Conservation (phyloP, 2,888 invertebrate species). For the Malacosoma neustria region DNA sequence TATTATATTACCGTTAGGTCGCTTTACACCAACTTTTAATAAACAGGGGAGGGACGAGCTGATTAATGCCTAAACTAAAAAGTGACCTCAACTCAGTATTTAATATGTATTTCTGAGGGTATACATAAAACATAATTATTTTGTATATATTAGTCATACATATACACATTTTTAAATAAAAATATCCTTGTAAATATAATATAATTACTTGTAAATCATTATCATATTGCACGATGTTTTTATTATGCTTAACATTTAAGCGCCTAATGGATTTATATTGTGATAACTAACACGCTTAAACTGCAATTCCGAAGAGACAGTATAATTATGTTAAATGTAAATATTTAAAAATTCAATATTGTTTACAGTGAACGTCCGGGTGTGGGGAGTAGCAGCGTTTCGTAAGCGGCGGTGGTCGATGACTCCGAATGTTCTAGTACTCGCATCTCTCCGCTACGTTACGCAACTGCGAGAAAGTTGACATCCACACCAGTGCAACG, state of each 20-base stretch:
- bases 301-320: background rate
- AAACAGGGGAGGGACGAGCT: no score
- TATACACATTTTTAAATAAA: no score
- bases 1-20: no score
- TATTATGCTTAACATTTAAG: no score
- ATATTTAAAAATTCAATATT: slow-evolving; percentile 12
- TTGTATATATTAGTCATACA: no score
- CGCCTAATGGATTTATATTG: no score
- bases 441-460: slow-evolving; percentile 51
- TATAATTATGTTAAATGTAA: slow-evolving; percentile 2
- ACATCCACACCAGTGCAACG: slow-evolving; percentile 50
- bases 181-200: background rate
- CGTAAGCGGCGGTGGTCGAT: slow-evolving; percentile 71
- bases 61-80: no score
- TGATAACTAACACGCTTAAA: background rate
- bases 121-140: no score
- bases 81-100: no score
- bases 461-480: slow-evolving; percentile 71
- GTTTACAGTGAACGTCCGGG: slow-evolving; percentile 32
- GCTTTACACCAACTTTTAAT: no score
- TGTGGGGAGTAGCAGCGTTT: slow-evolving; percentile 44
- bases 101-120: no score
- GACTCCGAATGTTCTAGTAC: slow-evolving; percentile 71
- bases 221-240: no score
- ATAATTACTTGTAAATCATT: background rate